phyloP scores from a whole-genome alignment of 2,113 vertebrate genomes.

The Chaetura pelagica region DNA sequence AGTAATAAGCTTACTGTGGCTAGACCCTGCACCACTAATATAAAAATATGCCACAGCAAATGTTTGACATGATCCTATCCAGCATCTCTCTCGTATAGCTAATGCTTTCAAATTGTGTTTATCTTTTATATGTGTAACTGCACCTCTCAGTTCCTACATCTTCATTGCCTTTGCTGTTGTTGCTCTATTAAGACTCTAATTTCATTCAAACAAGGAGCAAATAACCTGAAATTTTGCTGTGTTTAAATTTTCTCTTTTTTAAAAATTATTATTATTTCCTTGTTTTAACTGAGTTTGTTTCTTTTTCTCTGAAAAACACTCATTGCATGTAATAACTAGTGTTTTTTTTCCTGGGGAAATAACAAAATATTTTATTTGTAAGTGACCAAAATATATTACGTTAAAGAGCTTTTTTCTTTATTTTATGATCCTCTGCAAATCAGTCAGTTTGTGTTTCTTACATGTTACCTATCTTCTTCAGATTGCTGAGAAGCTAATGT shows the following conservation, averaged over 20 bases:
- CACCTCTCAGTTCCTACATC: not conserved
- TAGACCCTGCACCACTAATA: slow-evolving; percentile 23
- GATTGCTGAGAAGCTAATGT: not conserved
- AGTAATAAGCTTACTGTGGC: slow-evolving; percentile 43
- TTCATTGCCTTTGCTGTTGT: not conserved
- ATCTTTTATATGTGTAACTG: not conserved
- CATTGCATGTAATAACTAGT: not conserved
- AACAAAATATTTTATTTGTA: not conserved
- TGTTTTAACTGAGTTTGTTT: slow-evolving; percentile 45
- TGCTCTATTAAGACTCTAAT: not conserved
- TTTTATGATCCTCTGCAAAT: not conserved
- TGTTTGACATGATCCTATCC: slow-evolving; percentile 45
- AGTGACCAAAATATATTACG: not conserved
- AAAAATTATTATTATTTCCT: slow-evolving; percentile 36
- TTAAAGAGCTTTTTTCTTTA: not conserved
- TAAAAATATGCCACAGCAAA: not conserved
- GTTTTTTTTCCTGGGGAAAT: slow-evolving; percentile 29
- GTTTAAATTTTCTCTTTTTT: slow-evolving; percentile 31
- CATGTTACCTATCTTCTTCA: not conserved
- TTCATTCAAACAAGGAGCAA: slow-evolving; percentile 14
- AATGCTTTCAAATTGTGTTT: slow-evolving; percentile 42
- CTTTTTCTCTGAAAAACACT: slow-evolving; percentile 18
- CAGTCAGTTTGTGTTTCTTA: not conserved
- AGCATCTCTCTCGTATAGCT: not conserved
- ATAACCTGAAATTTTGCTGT: slow-evolving; percentile 5